Conservation (phyloP, 2,888 invertebrate genomes). For the Eutolmus rufibarbis region DNA sequence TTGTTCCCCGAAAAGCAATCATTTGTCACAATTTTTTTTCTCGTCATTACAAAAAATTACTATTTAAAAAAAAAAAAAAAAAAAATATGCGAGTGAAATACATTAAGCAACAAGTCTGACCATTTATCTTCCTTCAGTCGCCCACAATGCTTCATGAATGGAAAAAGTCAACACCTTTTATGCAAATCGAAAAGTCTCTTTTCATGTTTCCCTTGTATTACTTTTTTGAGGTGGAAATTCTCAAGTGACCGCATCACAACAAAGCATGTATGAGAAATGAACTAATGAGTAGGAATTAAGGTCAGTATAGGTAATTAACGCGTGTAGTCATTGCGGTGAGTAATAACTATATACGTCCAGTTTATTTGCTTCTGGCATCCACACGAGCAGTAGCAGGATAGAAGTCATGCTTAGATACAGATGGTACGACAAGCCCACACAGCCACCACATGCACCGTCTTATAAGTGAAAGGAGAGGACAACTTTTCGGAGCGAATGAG, state of each 20-base stretch:
- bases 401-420: background rate
- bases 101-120: background rate
- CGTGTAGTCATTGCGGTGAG: background rate
- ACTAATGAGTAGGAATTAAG: conserved; percentile 12
- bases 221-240: background rate
- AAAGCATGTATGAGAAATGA: conserved; percentile 1
- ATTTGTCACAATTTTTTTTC: background rate
- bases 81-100: background rate
- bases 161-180: background rate
- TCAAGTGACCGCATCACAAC: conserved; percentile 12
- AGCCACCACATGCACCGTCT: background rate
- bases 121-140: background rate
- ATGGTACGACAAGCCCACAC: background rate
- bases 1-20: background rate
- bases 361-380: background rate
- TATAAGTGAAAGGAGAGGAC: background rate
- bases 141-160: conserved; percentile 1
- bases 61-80: background rate
- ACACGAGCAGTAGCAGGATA: background rate
- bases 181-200: background rate
- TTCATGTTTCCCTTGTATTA: background rate
- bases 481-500: background rate
- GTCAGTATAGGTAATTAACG: background rate
- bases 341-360: background rate
- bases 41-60: background rate